Evolutionary conservation across 2,113 vertebrate species (phyloP).

Genomic region (Gallinago jamesoni): DNA sequence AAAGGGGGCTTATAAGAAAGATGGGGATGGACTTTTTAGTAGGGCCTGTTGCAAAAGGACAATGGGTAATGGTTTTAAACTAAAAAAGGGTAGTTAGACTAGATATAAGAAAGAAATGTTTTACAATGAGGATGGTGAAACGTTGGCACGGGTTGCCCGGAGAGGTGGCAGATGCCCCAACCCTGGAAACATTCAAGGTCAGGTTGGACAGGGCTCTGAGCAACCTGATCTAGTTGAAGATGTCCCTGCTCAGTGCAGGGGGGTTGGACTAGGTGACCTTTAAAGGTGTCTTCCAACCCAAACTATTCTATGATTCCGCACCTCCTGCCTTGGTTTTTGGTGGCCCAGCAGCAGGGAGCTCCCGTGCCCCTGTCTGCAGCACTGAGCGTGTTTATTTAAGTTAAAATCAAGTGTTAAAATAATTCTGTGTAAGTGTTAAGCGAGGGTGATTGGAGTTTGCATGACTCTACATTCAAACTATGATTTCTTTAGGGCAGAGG

Average conservation of each 20-base stretch:
- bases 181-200: not conserved
- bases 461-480: not conserved
- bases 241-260: not conserved
- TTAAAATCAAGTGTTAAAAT: slow-evolving; percentile 40
- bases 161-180: not conserved
- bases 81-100: not conserved
- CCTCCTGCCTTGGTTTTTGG: not conserved
- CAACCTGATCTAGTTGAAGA: not conserved
- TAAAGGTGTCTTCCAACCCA: not conserved
- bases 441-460: not conserved
- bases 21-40: not conserved
- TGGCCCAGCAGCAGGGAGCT: slow-evolving; percentile 1
- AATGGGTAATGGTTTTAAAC: not conserved
- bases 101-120: not conserved
- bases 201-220: not conserved
- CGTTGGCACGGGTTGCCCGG: not conserved
- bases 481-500: slow-evolving; percentile 10
- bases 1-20: not conserved
- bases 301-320: not conserved
- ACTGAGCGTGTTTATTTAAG: not conserved
- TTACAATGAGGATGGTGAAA: not conserved
- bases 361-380: not conserved
- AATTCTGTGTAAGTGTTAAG: slow-evolving; percentile 3
- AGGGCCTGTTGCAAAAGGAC: not conserved
- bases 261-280: not conserved